Percentiles rank a stretch among this genome's conserved stretches.
Conservation (phyloP, 2,888 invertebrate species). For the Marronus borbonicus region DNA sequence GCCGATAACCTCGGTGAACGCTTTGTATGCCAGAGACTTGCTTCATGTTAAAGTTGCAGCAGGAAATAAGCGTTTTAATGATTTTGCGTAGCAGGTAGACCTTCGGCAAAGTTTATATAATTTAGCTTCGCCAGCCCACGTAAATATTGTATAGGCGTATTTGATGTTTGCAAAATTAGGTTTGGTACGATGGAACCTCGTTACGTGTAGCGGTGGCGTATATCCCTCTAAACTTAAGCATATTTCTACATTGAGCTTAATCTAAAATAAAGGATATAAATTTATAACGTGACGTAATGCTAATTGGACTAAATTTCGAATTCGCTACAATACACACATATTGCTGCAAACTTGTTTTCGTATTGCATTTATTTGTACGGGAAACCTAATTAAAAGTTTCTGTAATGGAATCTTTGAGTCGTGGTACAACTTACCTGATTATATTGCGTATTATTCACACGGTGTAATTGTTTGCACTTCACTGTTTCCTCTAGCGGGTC, state of each 20-base stretch:
- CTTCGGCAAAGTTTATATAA: slow-evolving; percentile 22
- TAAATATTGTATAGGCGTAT: slow-evolving; percentile 21
- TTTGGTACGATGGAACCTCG: background rate
- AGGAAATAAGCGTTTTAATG: slow-evolving; percentile 36
- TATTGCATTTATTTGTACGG: background rate
- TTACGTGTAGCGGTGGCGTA: background rate
- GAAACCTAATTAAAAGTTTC: background rate
- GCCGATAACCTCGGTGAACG: background rate
- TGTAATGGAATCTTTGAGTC: background rate
- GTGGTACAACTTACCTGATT: no score
- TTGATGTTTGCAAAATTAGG: slow-evolving; percentile 13
- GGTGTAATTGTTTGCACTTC: no score
- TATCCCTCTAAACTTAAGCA: background rate
- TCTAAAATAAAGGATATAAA: slow-evolving; percentile 9
- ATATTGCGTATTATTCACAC: no score
- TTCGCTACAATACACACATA: background rate
- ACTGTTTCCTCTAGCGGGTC: no score
- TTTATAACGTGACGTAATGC: slow-evolving; percentile 1
- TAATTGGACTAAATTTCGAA: slow-evolving; percentile 14
- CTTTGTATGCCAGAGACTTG: background rate
- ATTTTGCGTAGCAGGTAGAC: slow-evolving; percentile 17
- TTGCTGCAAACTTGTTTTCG: background rate
- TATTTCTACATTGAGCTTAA: background rate
- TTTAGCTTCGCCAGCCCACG: slow-evolving; percentile 27
- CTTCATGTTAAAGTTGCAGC: slow-evolving; percentile 11